Evolutionary conservation across 2,888 invertebrate genomes (phyloP).

Genomic region (Chaetogeoica ovagalla): DNA sequence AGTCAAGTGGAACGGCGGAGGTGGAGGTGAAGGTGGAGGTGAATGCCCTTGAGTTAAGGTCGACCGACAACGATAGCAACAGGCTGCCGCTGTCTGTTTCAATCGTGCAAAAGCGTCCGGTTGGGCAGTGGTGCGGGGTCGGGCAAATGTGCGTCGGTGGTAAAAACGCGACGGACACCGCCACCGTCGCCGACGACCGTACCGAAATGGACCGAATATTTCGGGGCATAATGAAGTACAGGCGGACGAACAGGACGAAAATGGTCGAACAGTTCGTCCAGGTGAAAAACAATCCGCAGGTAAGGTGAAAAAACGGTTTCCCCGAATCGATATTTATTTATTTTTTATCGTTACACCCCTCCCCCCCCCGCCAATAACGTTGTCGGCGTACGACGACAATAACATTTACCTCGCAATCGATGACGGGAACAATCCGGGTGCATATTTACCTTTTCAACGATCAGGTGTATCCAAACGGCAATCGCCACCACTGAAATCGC

Average conservation of each 20-base stretch:
- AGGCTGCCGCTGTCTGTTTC: background rate
- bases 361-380: no score
- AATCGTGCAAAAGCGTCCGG: background rate
- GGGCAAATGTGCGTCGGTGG: background rate
- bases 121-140: no score
- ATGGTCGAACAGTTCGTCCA: constrained; percentile 92
- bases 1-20: background rate
- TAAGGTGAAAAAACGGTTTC: constrained; percentile 62
- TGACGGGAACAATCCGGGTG: no score
- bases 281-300: constrained; percentile 85
- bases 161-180: background rate
- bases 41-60: constrained; percentile 22
- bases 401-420: no score
- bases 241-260: constrained; percentile 75
- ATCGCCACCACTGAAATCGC: no score
- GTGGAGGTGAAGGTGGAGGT: background rate
- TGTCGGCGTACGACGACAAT: no score
- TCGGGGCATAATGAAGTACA: constrained; percentile 86
- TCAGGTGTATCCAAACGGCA: no score
- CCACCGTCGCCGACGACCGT: no score
- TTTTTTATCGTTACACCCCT: no score
- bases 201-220: constrained; percentile 81
- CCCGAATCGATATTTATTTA: no score
- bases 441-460: no score
- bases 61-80: constrained; percentile 13